Percentiles rank a stretch among this genome's conserved stretches.
These are phyloP conservation scores for Benthosema pterotum DNA, from an alignment of 2,797 vertebrate genomes.

Conservation along the genomic window DNA sequence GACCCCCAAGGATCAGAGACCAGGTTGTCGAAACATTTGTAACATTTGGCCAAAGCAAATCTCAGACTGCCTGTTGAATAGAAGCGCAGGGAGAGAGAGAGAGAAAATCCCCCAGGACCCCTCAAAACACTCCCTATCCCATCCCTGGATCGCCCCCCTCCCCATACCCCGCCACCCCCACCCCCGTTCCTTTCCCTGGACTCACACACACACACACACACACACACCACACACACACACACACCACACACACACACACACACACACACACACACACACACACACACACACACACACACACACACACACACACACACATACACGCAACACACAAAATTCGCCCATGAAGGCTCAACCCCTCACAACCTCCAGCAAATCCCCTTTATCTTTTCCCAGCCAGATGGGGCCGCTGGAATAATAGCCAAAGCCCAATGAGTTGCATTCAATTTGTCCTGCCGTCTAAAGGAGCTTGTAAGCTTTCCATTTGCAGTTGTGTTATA, in stretches of 20 bases:
- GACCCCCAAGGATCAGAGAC: slow-evolving; percentile 83
- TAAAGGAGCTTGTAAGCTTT: slow-evolving; percentile 89
- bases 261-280: slow-evolving; percentile 23
- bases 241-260: slow-evolving; percentile 21
- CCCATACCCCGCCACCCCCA: slow-evolving; percentile 36
- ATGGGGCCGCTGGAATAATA: slow-evolving; percentile 85
- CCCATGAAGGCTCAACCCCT: slow-evolving; percentile 76
- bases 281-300: slow-evolving; percentile 44
- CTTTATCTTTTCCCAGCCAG: slow-evolving; percentile 86
- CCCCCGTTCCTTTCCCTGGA: neutral
- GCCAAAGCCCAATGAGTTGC: slow-evolving; percentile 84
- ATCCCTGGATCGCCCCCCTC: slow-evolving; percentile 46
- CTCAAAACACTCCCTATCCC: slow-evolving; percentile 65
- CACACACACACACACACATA: slow-evolving; percentile 43
- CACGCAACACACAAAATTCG: slow-evolving; percentile 48
- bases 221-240: slow-evolving; percentile 52
- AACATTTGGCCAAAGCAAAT: slow-evolving; percentile 88
- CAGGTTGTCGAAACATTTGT: slow-evolving; percentile 90
- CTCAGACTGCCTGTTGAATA: slow-evolving; percentile 80
- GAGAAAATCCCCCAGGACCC: slow-evolving; percentile 68
- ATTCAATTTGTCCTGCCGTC: slow-evolving; percentile 90
- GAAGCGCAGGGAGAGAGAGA: slow-evolving; percentile 56
- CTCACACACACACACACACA: slow-evolving; percentile 54
- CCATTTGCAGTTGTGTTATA: slow-evolving; percentile 85
- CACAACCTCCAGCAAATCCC: slow-evolving; percentile 83